Evolutionary conservation across 2,888 invertebrate species (phyloP), one percentile per base, ranked within the genome.

Genomic region (Tinea semifulvella): DNA sequence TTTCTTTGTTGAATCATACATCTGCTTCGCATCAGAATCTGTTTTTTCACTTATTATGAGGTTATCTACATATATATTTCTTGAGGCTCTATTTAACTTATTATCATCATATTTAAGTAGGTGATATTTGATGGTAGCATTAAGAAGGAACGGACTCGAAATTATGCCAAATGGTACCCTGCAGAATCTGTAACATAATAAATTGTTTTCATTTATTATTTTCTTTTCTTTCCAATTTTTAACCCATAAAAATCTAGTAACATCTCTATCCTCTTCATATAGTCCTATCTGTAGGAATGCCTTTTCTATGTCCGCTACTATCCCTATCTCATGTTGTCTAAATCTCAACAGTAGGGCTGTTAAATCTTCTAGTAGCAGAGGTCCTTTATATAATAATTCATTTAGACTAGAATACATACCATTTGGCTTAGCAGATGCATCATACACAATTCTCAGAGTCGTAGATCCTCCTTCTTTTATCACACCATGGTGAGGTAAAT

Each of bases 91-190:
- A 8, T 31, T 13, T 8, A 31, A 5, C 6, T 31, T 11, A 5
- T 7, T n/a, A 8, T 31, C 7, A 5, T 31, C 11, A 31, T 5
- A 31, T 11, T 31, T 31, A 5, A 16, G 16, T 16, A 39, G 16
- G 8, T 39, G 17, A 39, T 39, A 16, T 18, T 16, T 39, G 4
- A 42, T 26, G 6, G 26, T 42, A 10, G 42, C 42, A 11, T 19
- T 42, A 7, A 42, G 16, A 8, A 42, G 25, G n/a, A 42, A 42
- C 11, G 42, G 42, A 26, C 42, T 42, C 7, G 42, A 42, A 5
- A 42, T 26, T 2, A 42, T 26, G n/a, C 42, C 42, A 16, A 42
- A 42, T 3, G 42, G 42, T 1, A 42, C 42, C 7, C 42, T 3
- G 13, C 42, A 25, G n/a, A 42, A 42, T 42, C 42, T 25, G 5